phyloP scores from a whole-genome alignment of 2,888 invertebrate genomes.

The Silvanus unidentatus region DNA sequence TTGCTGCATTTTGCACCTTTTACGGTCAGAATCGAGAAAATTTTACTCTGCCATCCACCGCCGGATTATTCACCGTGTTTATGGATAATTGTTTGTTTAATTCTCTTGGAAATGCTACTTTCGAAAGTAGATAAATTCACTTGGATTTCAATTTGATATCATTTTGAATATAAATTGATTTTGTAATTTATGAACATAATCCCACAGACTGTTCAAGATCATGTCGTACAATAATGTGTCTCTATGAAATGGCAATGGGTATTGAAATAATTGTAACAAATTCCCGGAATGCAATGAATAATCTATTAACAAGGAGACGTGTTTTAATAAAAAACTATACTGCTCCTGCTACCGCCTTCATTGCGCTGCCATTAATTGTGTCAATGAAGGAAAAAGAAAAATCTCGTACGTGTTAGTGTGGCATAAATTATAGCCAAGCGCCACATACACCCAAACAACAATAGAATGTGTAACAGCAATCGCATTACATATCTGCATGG shows the following conservation, averaged over 20 bases:
- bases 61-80: too few relatives aligned
- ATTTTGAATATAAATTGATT: slow-evolving; percentile 9
- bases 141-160: too few relatives aligned
- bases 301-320: slow-evolving; percentile 9
- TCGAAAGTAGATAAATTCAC: too few relatives aligned
- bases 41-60: too few relatives aligned
- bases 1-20: background rate
- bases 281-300: slow-evolving; percentile 27
- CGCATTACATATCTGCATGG: slow-evolving; percentile 12
- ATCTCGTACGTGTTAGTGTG: slow-evolving; percentile 16
- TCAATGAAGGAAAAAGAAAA: slow-evolving; percentile 17
- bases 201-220: background rate
- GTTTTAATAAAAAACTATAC: background rate
- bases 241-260: slow-evolving; percentile 20
- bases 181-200: slow-evolving; percentile 4
- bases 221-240: slow-evolving; percentile 3
- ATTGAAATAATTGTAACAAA: slow-evolving; percentile 27
- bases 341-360: slow-evolving; percentile 14
- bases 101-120: too few relatives aligned
- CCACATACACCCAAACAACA: slow-evolving; percentile 16
- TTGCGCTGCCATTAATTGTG: background rate
- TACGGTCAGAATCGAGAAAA: too few relatives aligned
- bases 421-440: slow-evolving; percentile 21
- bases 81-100: too few relatives aligned
- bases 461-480: background rate